Evolutionary conservation across 2,888 invertebrate genomes (phyloP), one percentile per base, ranked within the genome.

Genomic region (Tanaodytes sp.): DNA sequence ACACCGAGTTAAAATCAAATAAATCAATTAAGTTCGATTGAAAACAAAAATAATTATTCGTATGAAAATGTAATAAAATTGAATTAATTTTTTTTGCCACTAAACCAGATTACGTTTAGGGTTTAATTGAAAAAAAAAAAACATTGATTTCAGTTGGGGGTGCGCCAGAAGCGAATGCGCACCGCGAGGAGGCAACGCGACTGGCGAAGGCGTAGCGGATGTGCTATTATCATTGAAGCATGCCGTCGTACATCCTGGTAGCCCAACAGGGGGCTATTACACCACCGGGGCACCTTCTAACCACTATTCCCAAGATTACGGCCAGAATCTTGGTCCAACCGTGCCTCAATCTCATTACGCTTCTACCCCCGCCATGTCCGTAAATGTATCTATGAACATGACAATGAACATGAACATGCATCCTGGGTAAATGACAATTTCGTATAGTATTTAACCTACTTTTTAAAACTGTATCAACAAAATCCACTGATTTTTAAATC

Each of bases 351-450:
- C 87, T 57, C 89, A 89, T 85, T 89, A 89, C 69, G 79, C 85
- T 31, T 76, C 82, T 27, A 82, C 79, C 83, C 95, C 96, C 62
- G 93, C 95, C 79, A 97, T 97, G 97, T 95, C 95, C 80, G 96
- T 97, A 74, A 97, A 97, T 83, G 96, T 97, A 0, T 94, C 94
- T 76, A 97, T 97, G 97, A 97, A 96, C 85, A 97, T 97, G 97
- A 97, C 97, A 61, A 96, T 97, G 93, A 95, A 95, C 63, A 84
- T 84, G 84, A 84, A 84, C 72, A 84, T 84, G 84, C 84, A 84
- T 66, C 79, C 84, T 5, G 83, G 84, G 84, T 84, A 23, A 23
- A 23, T 23, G 5, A 23, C 8, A 4, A 23, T 23, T 8, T 23
- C 8, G 5, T 23, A n/a, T n/a, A n/a, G n/a, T n/a, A n/a, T n/a